Base-by-base conservation (phyloP, 2,888 invertebrate genomes). In the Petrolisthes cinctipes region DNA sequence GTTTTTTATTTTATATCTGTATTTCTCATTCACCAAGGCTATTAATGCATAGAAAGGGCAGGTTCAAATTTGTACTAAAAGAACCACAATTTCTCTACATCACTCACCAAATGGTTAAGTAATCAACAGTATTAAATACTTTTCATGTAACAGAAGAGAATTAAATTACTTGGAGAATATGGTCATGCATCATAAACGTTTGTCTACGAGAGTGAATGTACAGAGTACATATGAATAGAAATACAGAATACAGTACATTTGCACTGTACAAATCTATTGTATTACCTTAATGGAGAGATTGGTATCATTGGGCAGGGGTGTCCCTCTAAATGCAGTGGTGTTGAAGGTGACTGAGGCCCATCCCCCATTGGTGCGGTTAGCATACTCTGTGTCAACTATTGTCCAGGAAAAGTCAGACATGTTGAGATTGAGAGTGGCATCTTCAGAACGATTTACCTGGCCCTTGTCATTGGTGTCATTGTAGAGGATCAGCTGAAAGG, bases 401-500 rank as follows among this genome's bases (percentile, higher is more conserved):
- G 71, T 68, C 89, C 89, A 89, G n/a, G 53, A 51, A 78, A 89
- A 89, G 17, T 83, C 61, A 17, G 85, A 73, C 78, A 82, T 71
- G 5, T 87, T 82, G 57, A 87, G 20, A n/a, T 61, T 56, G 0
- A 57, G 5, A 51, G 79, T 53, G 17, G 79, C 54, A 14, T 85
- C 87, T 76, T 71, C 68, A 20, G 85, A 54, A 4, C 51, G 51
- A 5, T 85, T 68, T 7, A 89, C 53, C 23, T 57, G 82, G 23
- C 87, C 89, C 7, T 54, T 76, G 56, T 89, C 89, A 20, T 85
- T 37, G 20, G 53, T n/a, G 51, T 89, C 89, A 37, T 89, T 80
- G 71, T 82, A 89, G 14, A 89, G 87, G 57, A 89, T 82, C 71
- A 89, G 61, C 89, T 89, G 85, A 5, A 83, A 23, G 37, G 68